These are phyloP conservation scores for Hirtodrosophila trivittata DNA, from an alignment of 2,888 invertebrate species.

Conservation along the genomic window DNA sequence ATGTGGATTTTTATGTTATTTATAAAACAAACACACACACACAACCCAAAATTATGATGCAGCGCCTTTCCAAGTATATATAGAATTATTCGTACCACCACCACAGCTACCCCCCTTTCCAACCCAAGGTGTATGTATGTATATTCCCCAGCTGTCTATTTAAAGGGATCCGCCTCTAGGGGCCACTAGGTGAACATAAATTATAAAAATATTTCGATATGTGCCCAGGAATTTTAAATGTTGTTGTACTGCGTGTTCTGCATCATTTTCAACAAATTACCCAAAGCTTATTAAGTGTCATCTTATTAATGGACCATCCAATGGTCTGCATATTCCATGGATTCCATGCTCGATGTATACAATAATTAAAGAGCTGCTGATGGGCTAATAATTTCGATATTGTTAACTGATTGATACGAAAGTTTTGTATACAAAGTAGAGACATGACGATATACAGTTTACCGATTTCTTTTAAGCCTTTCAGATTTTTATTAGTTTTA, in stretches of 20 bases:
- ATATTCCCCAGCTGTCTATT: constrained; percentile 36
- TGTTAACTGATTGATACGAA: constrained; percentile 16
- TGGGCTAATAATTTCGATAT: constrained; percentile 19
- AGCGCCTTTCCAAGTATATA: constrained; percentile 17
- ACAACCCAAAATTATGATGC: constrained; percentile 51
- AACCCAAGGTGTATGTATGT: not conserved
- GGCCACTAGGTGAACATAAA: constrained; percentile 67
- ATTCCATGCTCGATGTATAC: not conserved
- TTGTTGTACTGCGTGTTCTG: constrained; percentile 55
- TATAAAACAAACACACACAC: constrained; percentile 41
- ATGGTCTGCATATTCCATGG: not conserved
- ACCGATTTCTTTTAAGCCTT: too few species aligned
- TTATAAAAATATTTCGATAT: constrained; percentile 73
- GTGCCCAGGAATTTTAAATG: constrained; percentile 54
- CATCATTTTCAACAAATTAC: constrained; percentile 70
- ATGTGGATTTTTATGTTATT: constrained; percentile 54
- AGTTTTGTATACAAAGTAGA: too few species aligned
- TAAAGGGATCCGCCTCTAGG: constrained; percentile 48
- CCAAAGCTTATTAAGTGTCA: constrained; percentile 58
- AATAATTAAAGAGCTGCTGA: constrained; percentile 47
- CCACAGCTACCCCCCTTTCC: not conserved
- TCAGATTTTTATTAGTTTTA: too few species aligned
- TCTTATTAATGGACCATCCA: constrained; percentile 56
- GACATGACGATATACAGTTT: too few species aligned
- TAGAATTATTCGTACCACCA: constrained; percentile 21